Percentiles rank a stretch among this genome's conserved stretches.
Evolutionary conservation across 1,140 invertebrate genomes (phyloP).

Genomic region (Bombus sibiricus): DNA sequence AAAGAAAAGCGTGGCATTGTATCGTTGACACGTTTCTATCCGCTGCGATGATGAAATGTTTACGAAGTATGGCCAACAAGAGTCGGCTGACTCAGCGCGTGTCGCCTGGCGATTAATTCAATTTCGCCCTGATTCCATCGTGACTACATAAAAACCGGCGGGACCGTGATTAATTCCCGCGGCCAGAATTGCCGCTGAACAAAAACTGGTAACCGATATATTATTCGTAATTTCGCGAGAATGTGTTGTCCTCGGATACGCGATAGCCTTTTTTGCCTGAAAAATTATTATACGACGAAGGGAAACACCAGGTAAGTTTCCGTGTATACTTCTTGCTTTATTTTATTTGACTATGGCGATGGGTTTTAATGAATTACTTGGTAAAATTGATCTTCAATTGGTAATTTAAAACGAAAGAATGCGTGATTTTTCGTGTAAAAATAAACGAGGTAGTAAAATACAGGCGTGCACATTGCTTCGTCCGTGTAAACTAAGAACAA

Average conservation of each 20-base stretch:
- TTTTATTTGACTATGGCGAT: background rate
- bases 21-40: constrained; percentile 9
- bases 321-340: background rate
- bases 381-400: background rate
- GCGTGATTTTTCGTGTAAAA: background rate
- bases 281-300: background rate
- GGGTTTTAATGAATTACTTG: constrained; percentile 2
- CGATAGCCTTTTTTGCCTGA: background rate
- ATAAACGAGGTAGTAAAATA: background rate
- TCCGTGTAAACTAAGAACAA: too few species aligned
- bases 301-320: background rate
- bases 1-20: background rate
- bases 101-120: constrained; percentile 23
- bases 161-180: constrained; percentile 3
- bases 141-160: background rate
- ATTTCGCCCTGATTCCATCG: constrained; percentile 14
- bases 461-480: fast-evolving
- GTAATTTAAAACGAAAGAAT: background rate
- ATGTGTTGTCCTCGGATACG: background rate
- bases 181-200: background rate
- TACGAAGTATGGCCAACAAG: background rate
- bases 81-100: constrained; percentile 1
- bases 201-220: constrained; percentile 5
- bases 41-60: background rate
- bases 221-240: constrained; percentile 22